Base-by-base conservation (phyloP, 2,888 invertebrate species). In the Arenicola marina region DNA sequence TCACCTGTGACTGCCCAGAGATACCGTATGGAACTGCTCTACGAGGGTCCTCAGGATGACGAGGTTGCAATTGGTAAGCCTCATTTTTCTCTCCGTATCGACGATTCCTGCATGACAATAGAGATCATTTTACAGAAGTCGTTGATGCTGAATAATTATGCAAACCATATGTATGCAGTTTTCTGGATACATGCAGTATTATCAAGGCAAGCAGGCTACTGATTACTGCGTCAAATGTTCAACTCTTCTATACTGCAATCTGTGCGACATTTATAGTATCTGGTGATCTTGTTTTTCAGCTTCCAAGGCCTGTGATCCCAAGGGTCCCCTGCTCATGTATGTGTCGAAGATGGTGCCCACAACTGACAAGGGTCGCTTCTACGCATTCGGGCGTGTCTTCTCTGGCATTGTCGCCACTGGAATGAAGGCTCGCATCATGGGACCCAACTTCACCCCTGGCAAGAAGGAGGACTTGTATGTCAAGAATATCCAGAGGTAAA, bases 291-390 rank as follows among this genome's bases (percentile, higher is more conserved):
- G 38, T 38, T 38, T 38, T n/a, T n/a, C 74, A 81, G 87, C 83
- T 56, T 82, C 87, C 69, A 86, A 92, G 89, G 91, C 83, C 81
- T 99, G 99, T 83, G 95, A 99, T 85, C 91, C 98, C 18, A 92
- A 94, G 74, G 99, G 92, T 48, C 98, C 97, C 21, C 88, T 99
- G 63, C 99, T 99, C 97, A 99, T 99, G 99, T 99, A 99, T 89
- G 89, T 99, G 74, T 96, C 96, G 56, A 99, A 99, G 87, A 99
- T 99, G 99, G 99, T 99, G 84, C 99, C 99, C 73, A 99, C 99
- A 21, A 91, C 95, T 18, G 99, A 99, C 86, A 99, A 99, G 87
- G 99, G 99, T 68, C 92, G 99, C 83, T 99, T 99, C 91, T 99
- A 97, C 86, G 99, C 99, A 66, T 99, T 99, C 85, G 99, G 99